Evolutionary conservation across 2,888 invertebrate genomes (phyloP), one percentile per base, ranked within the genome.

Genomic region (Cerastis leucographa): DNA sequence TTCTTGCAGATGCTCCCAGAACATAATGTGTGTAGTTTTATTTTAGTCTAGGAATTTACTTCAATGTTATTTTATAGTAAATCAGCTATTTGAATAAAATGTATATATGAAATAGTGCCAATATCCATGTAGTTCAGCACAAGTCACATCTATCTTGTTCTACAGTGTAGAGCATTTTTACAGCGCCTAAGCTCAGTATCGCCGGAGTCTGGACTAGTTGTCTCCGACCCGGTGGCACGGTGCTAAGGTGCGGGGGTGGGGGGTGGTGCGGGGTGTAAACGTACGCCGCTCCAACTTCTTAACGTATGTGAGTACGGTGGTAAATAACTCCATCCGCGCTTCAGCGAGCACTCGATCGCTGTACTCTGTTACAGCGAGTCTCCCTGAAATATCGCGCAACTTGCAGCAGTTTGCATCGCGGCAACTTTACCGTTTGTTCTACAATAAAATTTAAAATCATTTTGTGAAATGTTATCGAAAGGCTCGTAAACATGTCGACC

Each of bases 251-350:
- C 3, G 19, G 19, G 66, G 7, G 9, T 9, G 19, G 49, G 17
- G 4, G 0, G n/a, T 6, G 25, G 61, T 4, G 44, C 25, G 62
- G 40, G 65, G 9, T 3, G 25, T 49, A 12, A 19, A 51, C 62
- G 51, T 25, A 7, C 35, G 49, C 25, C 51, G 25, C 80, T 49
- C 54, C 77, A 77, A 82, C 70, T 81, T 73, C 70, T 78, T 70
- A 73, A 64, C 72, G 61, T 62, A 64, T 59, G 70, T 35, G 83
- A 73, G 70, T 59, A 74, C 71, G 56, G 67, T 74, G 70, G 83
- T 78, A 68, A 83, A 82, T 78, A 83, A 83, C 71, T 74, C 70
- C 22, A 40, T 19, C 56, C n/a, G 46, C 59, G 78, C 83, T 71
- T 72, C 49, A 64, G 68, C 62, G 46, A 73, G 17, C 68, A 49